These are phyloP conservation scores for Oncorhynchus masou DNA, from an alignment of 2,113 vertebrate genomes.

Conservation along the genomic window DNA sequence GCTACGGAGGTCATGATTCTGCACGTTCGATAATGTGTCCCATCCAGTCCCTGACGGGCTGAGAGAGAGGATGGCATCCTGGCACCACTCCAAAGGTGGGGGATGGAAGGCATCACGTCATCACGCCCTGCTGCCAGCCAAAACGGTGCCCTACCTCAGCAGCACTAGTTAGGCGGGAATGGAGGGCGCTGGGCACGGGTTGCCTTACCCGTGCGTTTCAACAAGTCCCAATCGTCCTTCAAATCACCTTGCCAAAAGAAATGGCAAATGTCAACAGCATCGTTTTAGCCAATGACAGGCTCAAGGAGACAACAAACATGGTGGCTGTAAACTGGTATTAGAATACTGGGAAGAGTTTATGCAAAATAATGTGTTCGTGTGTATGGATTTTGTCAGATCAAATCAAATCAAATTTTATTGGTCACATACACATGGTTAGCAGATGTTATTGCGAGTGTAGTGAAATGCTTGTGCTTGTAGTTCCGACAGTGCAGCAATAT, in stretches of 20 bases:
- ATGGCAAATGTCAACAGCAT: constrained; percentile 66
- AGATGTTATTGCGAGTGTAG: too few species aligned
- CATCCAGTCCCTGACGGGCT: constrained; percentile 52
- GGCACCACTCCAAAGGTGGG: constrained; percentile 55
- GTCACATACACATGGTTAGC: too few species aligned
- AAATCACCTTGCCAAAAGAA: constrained; percentile 67
- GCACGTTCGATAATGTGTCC: constrained; percentile 63
- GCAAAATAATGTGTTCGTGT: constrained; percentile 57
- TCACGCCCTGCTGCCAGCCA: constrained; percentile 42
- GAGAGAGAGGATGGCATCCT: constrained; percentile 57
- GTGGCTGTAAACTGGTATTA: constrained; percentile 52
- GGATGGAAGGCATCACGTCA: constrained; percentile 26
- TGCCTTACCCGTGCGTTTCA: constrained; percentile 39
- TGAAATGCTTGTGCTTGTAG: too few species aligned
- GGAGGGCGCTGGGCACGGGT: constrained; percentile 17
- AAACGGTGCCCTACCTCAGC: constrained; percentile 56
- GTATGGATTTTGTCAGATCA: constrained; percentile 54
- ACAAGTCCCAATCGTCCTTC: constrained; percentile 67
- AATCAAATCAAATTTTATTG: too few species aligned
- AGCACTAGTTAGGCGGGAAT: constrained; percentile 18
- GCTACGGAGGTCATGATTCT: constrained; percentile 46
- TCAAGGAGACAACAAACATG: constrained; percentile 43
- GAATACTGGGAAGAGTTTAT: constrained; percentile 45
- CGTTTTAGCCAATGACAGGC: constrained; percentile 41
- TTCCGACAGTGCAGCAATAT: too few species aligned